Evolutionary conservation across 2,797 vertebrate genomes (phyloP), one percentile per base, ranked within the genome.

Genomic region (Glossophaga mutica): DNA sequence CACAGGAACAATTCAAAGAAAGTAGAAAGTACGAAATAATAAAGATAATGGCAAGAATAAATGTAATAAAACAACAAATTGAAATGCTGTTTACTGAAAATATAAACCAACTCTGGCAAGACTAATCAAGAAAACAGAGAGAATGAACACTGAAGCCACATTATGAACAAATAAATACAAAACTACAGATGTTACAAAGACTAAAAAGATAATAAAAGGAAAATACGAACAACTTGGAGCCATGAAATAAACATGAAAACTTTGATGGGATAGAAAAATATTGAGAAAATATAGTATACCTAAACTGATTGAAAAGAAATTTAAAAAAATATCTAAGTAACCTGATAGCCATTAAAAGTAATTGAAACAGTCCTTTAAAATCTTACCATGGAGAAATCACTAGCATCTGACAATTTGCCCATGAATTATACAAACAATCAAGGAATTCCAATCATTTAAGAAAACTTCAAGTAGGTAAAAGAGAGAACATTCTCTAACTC

Each of bases 131-230:
- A 76, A 67, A 91, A 77, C 46, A 65, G 50, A 57, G 14, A 82
- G 16, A 92, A 76, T 15, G 12, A 74, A 74, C 67, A 90, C 85
- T 24, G 50, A 90, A 94, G 34, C 5, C 46, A 92, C 8, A 77
- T 82, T 70, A 77, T 86, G 16, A 94, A 79, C 32, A 92, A 74
- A 92, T 77, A 90, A 93, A 93, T 48, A 59, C 12, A 74, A 94
- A 89, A 52, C 57, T 81, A 85, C 11, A 93, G 73, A 73, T 85
- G 46, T 44, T 85, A 48, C 55, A 86, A 87, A 93, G n/a, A 74
- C 73, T 78, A 29, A 79, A 93, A 85, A 55, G 46, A 76, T 24
- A 79, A 78, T 89, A 92, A 70, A 84, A 74, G 57, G 11, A 74
- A 81, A 91, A 83, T 15, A 76, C 44, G 50, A 91, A 42, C 29